These are phyloP conservation scores for Marasmarcha lunaedactyla DNA, from an alignment of 2,888 invertebrate genomes.

Conservation along the genomic window DNA sequence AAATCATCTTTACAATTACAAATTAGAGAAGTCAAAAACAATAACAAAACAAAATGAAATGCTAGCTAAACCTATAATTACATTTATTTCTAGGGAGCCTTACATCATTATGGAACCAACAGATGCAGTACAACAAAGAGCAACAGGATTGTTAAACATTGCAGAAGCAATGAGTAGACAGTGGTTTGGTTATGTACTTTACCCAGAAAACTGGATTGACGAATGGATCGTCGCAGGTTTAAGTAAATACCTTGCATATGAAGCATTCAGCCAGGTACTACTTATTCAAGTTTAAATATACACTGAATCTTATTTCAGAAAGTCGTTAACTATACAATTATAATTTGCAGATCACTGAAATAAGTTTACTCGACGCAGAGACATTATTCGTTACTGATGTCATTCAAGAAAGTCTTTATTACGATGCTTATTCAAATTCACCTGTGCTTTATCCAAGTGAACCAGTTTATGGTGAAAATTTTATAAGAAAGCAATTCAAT, in stretches of 20 bases:
- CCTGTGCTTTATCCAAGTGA: conserved; percentile 23
- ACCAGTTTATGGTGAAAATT: conserved; percentile 28
- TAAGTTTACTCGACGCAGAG: conserved; percentile 26
- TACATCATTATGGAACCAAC: conserved; percentile 38
- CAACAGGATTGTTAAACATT: conserved; percentile 52
- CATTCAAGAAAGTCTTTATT: conserved; percentile 45
- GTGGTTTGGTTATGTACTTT: conserved; percentile 77
- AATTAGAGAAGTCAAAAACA: neutral
- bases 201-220: conserved; percentile 71
- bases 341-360: no score
- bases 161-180: conserved; percentile 76
- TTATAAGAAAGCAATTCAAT: conserved; percentile 29
- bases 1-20: no score
- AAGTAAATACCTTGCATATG: conserved; percentile 71
- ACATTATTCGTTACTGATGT: conserved; percentile 46
- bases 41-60: no score
- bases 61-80: no score
- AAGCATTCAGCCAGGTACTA: conserved; percentile 54
- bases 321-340: no score
- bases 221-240: conserved; percentile 74
- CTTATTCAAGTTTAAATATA: no score
- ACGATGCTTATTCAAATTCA: conserved; percentile 29
- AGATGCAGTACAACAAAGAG: conserved; percentile 49
- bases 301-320: no score
- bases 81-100: conserved; percentile 41